A percentile compares a stretch with the other conserved stretches of the same genome.
These are phyloP conservation scores for Siphonodentalium dalli DNA, from an alignment of 2,888 invertebrate genomes.

Conservation along the genomic window DNA sequence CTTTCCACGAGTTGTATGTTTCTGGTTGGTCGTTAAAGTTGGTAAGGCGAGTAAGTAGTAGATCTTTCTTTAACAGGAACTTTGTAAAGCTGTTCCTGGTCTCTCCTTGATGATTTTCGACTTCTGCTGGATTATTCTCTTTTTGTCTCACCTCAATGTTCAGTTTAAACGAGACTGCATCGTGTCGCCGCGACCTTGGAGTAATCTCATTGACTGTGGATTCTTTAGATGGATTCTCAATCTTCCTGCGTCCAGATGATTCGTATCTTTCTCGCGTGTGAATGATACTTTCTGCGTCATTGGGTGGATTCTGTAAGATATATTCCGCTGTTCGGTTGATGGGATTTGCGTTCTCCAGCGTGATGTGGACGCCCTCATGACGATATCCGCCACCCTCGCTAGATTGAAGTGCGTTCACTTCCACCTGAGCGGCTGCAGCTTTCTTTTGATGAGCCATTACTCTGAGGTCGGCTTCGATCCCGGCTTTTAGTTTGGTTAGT, in stretches of 20 bases:
- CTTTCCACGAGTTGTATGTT: slow-evolving; percentile 8
- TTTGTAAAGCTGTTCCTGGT: no score
- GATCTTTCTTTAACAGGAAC: no score
- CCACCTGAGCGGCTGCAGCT: not conserved
- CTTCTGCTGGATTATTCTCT: no score
- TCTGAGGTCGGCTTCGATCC: not conserved
- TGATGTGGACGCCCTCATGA: not conserved
- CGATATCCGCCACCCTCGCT: not conserved
- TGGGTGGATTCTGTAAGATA: not conserved
- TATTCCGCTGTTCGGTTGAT: no score
- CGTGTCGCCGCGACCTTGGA: no score
- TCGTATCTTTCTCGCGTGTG: not conserved
- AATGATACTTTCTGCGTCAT: not conserved
- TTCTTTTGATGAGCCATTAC: not conserved
- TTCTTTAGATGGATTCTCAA: no score
- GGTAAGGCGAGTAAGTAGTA: slow-evolving; percentile 4
- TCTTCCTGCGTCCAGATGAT: no score
- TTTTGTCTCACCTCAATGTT: no score
- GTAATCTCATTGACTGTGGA: no score
- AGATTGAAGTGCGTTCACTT: not conserved
- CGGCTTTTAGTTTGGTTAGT: not conserved
- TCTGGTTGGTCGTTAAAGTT: slow-evolving; percentile 16
- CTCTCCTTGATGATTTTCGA: no score
- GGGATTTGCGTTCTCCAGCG: not conserved
- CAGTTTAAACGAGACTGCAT: no score